These are phyloP conservation scores for Temnothorax longispinosus DNA, from an alignment of 1,140 invertebrate genomes.

Conservation along the genomic window DNA sequence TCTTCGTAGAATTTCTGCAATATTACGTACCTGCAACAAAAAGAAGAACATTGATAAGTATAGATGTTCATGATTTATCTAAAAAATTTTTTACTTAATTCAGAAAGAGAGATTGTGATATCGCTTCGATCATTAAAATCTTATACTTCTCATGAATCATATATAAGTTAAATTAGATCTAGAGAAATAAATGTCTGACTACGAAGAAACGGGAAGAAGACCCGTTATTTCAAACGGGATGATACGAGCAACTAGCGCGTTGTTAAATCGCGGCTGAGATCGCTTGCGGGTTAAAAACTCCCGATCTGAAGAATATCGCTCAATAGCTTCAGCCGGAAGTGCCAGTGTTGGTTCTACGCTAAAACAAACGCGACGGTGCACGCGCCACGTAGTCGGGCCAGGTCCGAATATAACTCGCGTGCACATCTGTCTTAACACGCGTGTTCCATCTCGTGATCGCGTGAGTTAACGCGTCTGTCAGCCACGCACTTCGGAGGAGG, in stretches of 20 bases:
- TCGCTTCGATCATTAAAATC: not conserved
- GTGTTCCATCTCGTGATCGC: constrained; percentile 19
- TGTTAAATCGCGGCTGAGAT: not conserved
- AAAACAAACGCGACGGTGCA: constrained; percentile 36
- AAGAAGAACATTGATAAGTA: constrained; percentile 22
- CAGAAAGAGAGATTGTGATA: not conserved
- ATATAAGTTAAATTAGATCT: not conserved
- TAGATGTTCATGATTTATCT: not conserved
- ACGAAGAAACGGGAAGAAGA: not conserved
- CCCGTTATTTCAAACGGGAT: not conserved
- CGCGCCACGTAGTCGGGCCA: constrained; percentile 33
- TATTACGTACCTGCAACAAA: constrained; percentile 71
- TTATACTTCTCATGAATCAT: not conserved
- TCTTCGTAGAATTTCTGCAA: not conserved
- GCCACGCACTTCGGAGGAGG: not conserved
- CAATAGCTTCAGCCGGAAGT: constrained; percentile 62
- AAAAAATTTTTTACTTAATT: not conserved
- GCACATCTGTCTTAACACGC: constrained; percentile 68
- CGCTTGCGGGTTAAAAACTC: not conserved
- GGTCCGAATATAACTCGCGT: constrained; percentile 66
- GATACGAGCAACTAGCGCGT: not conserved
- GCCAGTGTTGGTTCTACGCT: constrained; percentile 67
- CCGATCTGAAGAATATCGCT: not conserved
- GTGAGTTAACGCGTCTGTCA: constrained; percentile 23
- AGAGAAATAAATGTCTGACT: not conserved